Conservation (phyloP, 2,797 vertebrate species). For the Tangara arthus region DNA sequence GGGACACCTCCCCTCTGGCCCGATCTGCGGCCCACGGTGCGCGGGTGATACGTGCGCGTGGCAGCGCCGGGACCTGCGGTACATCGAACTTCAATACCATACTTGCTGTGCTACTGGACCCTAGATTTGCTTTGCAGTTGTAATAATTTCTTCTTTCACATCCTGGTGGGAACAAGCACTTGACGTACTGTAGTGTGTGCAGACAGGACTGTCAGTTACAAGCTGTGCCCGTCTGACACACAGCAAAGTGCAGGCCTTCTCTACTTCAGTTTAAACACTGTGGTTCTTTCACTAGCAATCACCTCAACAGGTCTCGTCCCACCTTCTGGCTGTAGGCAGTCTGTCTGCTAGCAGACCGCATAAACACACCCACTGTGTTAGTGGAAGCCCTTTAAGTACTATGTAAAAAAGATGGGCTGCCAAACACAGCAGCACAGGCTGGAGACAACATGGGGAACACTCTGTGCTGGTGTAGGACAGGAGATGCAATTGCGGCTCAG, state of each 20-base stretch:
- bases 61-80: background rate
- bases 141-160: background rate
- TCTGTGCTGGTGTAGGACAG: background rate
- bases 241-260: background rate
- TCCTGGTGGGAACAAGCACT: background rate
- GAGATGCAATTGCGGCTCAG: background rate
- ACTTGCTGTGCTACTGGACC: background rate
- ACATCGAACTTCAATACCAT: accelerated
- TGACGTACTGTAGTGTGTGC: accelerated
- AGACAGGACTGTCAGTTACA: background rate
- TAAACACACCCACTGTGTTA: background rate
- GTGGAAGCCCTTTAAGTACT: background rate
- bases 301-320: background rate
- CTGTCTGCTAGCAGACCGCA: background rate
- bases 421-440: background rate
- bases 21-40: background rate
- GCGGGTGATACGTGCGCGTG: background rate
- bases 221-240: background rate
- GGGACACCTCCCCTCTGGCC: background rate
- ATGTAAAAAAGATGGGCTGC: accelerated
- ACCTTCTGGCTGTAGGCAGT: background rate
- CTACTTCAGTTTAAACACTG: background rate
- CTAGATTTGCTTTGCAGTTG: background rate
- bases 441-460: accelerated
- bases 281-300: background rate